phyloP scores from a whole-genome alignment of 2,797 vertebrate species.

The Platyrinchus mystaceus region DNA sequence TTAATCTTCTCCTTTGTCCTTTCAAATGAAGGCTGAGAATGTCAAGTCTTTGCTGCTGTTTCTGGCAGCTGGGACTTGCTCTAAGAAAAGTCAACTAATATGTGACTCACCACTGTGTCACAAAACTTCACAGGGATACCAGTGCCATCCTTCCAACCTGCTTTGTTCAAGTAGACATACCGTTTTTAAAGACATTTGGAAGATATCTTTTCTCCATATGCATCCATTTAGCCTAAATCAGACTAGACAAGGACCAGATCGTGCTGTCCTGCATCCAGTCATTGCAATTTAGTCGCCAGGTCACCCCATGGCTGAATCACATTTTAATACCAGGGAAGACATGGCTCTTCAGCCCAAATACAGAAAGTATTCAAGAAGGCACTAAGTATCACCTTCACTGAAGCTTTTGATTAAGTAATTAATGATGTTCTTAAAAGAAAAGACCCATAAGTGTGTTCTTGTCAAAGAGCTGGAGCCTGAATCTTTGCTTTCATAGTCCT shows the following conservation, averaged over 20 bases:
- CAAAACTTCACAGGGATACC: background rate
- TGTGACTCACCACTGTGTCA: background rate
- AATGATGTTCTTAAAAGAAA: background rate
- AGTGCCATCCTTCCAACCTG: background rate
- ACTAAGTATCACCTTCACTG: background rate
- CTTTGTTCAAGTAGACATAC: background rate
- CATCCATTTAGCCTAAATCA: background rate
- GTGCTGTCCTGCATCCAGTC: background rate
- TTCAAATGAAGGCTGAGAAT: background rate
- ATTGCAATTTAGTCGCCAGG: background rate
- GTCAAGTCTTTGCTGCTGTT: background rate
- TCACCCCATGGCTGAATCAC: background rate
- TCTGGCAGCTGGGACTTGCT: background rate
- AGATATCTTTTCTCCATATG: background rate
- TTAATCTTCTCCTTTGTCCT: conserved; percentile 2
- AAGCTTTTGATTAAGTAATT: background rate
- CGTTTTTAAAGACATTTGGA: background rate
- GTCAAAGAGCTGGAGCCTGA: background rate
- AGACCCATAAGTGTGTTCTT: background rate
- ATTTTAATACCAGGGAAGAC: background rate
- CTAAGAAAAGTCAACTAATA: background rate
- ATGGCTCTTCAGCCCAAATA: background rate
- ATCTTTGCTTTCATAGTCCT: background rate
- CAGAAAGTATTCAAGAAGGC: background rate
- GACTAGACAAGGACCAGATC: background rate